Evolutionary conservation across 2,113 vertebrate genomes (phyloP).

Genomic region (Zosterops japonicus): DNA sequence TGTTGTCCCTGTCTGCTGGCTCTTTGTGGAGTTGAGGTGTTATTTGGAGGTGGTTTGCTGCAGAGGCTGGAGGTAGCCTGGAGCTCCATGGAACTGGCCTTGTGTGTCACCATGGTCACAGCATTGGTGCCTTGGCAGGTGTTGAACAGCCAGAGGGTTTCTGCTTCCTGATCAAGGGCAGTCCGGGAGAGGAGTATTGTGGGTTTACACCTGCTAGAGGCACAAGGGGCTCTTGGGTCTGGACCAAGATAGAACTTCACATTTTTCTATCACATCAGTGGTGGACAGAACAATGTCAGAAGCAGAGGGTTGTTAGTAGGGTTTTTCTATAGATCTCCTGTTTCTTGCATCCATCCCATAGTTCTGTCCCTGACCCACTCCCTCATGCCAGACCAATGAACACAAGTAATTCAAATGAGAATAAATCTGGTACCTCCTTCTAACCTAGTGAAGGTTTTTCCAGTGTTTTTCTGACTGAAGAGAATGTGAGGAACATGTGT

Average conservation of each 20-base stretch:
- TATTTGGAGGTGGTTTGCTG: not conserved
- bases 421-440: not conserved
- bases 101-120: not conserved
- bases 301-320: not conserved
- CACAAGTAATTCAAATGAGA: not conserved
- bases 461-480: not conserved
- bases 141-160: not conserved
- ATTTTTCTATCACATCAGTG: not conserved
- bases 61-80: not conserved
- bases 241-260: not conserved
- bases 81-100: not conserved
- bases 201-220: not conserved
- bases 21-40: not conserved
- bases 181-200: not conserved
- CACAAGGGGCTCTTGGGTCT: not conserved
- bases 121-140: not conserved
- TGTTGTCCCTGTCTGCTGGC: not conserved
- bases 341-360: not conserved
- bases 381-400: accelerated
- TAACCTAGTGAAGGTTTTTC: not conserved
- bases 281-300: not conserved
- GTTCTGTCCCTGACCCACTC: not conserved
- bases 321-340: not conserved
- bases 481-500: accelerated
- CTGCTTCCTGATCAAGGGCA: not conserved